phyloP scores from a whole-genome alignment of 2,113 vertebrate species.

The Odontophorus gujanensis region DNA sequence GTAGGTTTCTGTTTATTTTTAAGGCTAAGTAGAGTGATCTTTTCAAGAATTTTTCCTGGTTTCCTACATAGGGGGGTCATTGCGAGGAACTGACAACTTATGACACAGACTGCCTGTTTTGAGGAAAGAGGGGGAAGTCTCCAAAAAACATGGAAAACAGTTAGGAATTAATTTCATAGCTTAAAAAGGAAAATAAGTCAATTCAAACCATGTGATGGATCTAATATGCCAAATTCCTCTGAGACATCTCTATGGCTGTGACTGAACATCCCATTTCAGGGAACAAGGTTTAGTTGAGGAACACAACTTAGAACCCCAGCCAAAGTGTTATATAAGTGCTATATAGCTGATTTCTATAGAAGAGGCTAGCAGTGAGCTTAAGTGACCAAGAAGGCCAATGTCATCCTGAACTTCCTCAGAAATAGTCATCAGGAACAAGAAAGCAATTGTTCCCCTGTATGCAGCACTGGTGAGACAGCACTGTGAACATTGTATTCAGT shows the following conservation, averaged over 20 bases:
- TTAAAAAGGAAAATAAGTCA: background rate
- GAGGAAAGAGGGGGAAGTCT: background rate
- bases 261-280: background rate
- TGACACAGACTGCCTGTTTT: background rate
- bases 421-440: background rate
- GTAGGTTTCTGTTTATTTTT: background rate
- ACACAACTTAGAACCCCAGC: background rate
- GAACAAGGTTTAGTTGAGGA: background rate
- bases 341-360: background rate
- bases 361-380: background rate
- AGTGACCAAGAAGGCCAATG: background rate
- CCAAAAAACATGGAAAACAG: background rate
- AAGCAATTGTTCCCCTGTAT: background rate
- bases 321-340: background rate
- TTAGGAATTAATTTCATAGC: background rate
- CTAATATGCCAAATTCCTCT: background rate
- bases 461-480: background rate
- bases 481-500: background rate
- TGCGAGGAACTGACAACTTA: background rate
- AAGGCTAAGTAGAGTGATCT: background rate
- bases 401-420: background rate
- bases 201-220: background rate
- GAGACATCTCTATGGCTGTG: background rate
- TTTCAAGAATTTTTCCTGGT: background rate
- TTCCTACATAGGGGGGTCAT: background rate